Evolutionary conservation across 2,113 vertebrate species (phyloP).

Genomic region (Salvelinus fontinalis): DNA sequence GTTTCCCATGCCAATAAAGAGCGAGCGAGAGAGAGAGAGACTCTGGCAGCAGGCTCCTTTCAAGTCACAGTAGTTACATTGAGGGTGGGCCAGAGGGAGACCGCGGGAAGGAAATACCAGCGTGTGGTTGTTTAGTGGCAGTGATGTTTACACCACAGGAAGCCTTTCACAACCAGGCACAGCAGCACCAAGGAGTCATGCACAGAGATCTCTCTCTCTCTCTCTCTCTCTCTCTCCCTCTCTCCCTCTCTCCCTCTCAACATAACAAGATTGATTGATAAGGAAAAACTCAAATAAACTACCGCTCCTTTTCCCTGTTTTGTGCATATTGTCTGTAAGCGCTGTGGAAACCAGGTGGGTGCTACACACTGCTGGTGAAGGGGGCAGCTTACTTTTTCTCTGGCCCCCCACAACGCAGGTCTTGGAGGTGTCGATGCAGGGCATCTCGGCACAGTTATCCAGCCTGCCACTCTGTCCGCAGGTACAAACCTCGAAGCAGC

Average conservation of each 20-base stretch:
- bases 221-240: too few species aligned
- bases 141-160: not conserved
- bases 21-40: not conserved
- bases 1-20: not conserved
- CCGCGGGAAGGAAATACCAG: slow-evolving; percentile 53
- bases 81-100: slow-evolving; percentile 22
- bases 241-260: too few species aligned
- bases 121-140: slow-evolving; percentile 29
- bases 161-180: not conserved
- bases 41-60: slow-evolving; percentile 7
- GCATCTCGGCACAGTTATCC: slow-evolving; percentile 92
- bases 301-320: too few species aligned
- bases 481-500: slow-evolving; percentile 92
- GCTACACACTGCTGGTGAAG: too few species aligned
- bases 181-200: too few species aligned
- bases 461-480: slow-evolving; percentile 90
- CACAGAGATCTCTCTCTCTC: too few species aligned
- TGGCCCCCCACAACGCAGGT: slow-evolving; percentile 86
- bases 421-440: slow-evolving; percentile 86
- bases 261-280: too few species aligned
- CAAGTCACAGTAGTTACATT: slow-evolving; percentile 18
- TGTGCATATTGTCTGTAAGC: too few species aligned
- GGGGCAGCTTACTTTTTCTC: slow-evolving; percentile 83
- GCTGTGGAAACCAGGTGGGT: too few species aligned
- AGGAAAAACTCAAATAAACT: too few species aligned